Conservation (phyloP, 2,888 invertebrate species). For the Ashinkailepas kermadecensis region DNA sequence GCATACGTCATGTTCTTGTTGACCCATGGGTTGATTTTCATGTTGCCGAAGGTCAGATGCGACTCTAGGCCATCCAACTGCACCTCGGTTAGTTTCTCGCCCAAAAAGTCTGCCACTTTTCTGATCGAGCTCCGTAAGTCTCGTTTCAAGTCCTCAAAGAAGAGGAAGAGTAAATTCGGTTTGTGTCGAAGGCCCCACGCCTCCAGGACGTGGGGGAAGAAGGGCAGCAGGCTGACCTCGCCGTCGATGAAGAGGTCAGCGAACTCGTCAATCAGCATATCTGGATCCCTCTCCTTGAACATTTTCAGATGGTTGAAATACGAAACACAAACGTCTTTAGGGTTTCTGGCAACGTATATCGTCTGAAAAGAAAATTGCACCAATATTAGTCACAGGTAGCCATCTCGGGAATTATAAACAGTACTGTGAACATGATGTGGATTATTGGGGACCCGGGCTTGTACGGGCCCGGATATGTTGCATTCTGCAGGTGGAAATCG, state of each 20-base stretch:
- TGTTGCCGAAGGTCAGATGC: slow-evolving; percentile 29
- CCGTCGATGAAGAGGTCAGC: slow-evolving; percentile 41
- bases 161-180: slow-evolving; percentile 40
- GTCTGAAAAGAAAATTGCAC: slow-evolving; percentile 29
- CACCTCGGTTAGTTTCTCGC: slow-evolving; percentile 28
- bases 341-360: slow-evolving; percentile 45
- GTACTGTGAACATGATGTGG: too few species aligned
- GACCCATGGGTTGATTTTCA: slow-evolving; percentile 30
- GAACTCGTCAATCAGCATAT: slow-evolving; percentile 39
- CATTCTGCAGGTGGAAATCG: too few species aligned
- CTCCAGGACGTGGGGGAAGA: slow-evolving; percentile 42
- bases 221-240: slow-evolving; percentile 42
- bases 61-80: slow-evolving; percentile 24
- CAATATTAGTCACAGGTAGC: too few species aligned
- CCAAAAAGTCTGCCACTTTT: slow-evolving; percentile 34
- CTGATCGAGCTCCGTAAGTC: slow-evolving; percentile 32
- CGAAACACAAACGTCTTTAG: slow-evolving; percentile 45
- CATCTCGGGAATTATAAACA: too few species aligned
- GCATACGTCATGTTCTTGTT: slow-evolving; percentile 25
- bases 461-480: too few species aligned
- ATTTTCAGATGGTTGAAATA: slow-evolving; percentile 40
- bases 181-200: slow-evolving; percentile 39
- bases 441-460: too few species aligned
- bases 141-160: slow-evolving; percentile 43
- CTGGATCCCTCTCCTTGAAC: neutral